Evolutionary conservation across 2,888 invertebrate genomes (phyloP).

Genomic region (Alviniconcha strummeri): DNA sequence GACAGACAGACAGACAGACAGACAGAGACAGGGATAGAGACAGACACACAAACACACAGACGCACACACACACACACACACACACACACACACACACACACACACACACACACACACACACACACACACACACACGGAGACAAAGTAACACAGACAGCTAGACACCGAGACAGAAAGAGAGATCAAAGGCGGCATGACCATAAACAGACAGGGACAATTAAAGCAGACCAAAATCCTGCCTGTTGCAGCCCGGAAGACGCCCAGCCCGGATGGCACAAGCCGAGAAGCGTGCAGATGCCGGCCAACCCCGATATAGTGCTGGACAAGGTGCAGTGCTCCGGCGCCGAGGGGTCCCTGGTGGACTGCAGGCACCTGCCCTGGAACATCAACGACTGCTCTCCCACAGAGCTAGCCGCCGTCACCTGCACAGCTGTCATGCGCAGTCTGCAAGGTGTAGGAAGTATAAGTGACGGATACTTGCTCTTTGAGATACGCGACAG

Average conservation of each 20-base stretch:
- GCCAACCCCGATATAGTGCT: slow-evolving; percentile 2
- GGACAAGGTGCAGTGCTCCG: slow-evolving; percentile 22
- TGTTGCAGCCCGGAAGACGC: slow-evolving; percentile 4
- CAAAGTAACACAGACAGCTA: not conserved
- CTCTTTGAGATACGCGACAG: no score
- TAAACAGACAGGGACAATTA: no score
- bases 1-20: not conserved
- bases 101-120: not conserved
- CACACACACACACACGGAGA: not conserved
- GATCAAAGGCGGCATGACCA: no score
- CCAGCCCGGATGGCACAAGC: slow-evolving; percentile 19
- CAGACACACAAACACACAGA: not conserved
- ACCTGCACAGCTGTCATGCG: not conserved
- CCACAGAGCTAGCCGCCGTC: slow-evolving; percentile 29
- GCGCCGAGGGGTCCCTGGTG: slow-evolving; percentile 6
- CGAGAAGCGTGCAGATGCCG: not conserved
- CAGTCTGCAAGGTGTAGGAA: not conserved
- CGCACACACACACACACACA: not conserved
- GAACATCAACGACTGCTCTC: slow-evolving; percentile 25
- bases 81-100: not conserved
- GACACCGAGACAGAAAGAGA: no score
- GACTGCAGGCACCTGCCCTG: slow-evolving; percentile 5
- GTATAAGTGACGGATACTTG: not conserved
- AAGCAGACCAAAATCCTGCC: no score
- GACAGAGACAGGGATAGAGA: not conserved